A percentile compares a stretch with the other conserved stretches of the same genome.
These are phyloP conservation scores for Marasmarcha lunaedactyla DNA, from an alignment of 2,888 invertebrate genomes.

Conservation along the genomic window DNA sequence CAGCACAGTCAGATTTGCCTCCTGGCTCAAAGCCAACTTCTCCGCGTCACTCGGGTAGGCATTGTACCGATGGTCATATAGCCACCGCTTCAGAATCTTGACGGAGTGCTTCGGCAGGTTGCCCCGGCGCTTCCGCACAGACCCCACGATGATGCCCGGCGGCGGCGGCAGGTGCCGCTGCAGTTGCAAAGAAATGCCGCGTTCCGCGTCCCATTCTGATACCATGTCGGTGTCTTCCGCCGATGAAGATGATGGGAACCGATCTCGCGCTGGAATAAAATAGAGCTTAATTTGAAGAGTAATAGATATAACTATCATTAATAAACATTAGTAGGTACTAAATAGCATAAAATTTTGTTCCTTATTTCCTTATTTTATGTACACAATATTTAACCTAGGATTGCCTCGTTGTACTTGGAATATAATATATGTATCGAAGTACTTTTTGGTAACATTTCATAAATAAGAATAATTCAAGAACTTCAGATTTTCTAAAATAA, in stretches of 20 bases:
- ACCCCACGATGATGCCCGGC: slow-evolving; percentile 38
- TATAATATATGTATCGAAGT: too few species aligned
- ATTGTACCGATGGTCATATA: slow-evolving; percentile 93
- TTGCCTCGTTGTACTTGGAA: too few species aligned
- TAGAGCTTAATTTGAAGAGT: not conserved
- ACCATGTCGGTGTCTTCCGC: slow-evolving; percentile 74
- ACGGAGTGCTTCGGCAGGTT: slow-evolving; percentile 94
- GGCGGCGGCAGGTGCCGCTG: slow-evolving; percentile 19
- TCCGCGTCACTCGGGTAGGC: slow-evolving; percentile 95
- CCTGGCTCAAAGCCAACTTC: slow-evolving; percentile 85
- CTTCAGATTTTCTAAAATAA: too few species aligned
- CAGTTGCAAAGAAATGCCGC: slow-evolving; percentile 13
- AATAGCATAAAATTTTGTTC: too few species aligned
- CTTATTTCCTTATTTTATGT: too few species aligned
- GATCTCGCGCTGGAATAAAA: slow-evolving; percentile 67
- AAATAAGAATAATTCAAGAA: too few species aligned
- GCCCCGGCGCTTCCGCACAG: slow-evolving; percentile 85
- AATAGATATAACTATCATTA: not conserved
- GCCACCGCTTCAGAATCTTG: slow-evolving; percentile 91
- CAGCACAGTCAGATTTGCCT: slow-evolving; percentile 87
- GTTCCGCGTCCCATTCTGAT: slow-evolving; percentile 53
- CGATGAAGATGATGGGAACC: slow-evolving; percentile 77
- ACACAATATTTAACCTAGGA: too few species aligned
- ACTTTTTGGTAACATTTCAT: too few species aligned
- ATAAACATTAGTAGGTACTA: too few species aligned